Evolutionary conservation across 2,888 invertebrate species (phyloP).

Genomic region (Parnassius mnemosyne): DNA sequence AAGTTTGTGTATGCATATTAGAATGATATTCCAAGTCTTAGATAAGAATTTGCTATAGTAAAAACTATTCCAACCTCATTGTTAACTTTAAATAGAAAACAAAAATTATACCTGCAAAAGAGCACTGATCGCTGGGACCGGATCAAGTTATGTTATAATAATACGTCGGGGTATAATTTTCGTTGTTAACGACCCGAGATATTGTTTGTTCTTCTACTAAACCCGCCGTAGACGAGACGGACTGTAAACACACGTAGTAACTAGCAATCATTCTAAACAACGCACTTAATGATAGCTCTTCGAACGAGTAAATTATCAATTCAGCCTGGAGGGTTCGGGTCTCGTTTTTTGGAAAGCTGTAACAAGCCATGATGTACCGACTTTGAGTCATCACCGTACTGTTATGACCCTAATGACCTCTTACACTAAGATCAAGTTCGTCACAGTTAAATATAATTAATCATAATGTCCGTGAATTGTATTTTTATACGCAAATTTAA

Average conservation of each 20-base stretch:
- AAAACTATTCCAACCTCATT: slow-evolving; percentile 3
- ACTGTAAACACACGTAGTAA: slow-evolving; percentile 64
- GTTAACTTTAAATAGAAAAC: slow-evolving; percentile 23
- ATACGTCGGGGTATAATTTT: slow-evolving; percentile 61
- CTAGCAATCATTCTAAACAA: slow-evolving; percentile 72
- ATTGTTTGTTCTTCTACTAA: slow-evolving; percentile 76
- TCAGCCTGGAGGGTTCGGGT: slow-evolving; percentile 69
- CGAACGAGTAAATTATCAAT: slow-evolving; percentile 79
- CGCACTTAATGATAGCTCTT: slow-evolving; percentile 76
- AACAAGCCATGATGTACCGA: slow-evolving; percentile 65
- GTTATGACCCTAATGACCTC: slow-evolving; percentile 42
- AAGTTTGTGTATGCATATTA: too few relatives aligned
- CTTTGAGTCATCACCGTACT: slow-evolving; percentile 42
- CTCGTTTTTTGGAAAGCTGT: slow-evolving; percentile 70
- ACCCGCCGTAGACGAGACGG: slow-evolving; percentile 55
- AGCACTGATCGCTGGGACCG: slow-evolving; percentile 39
- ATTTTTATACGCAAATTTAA: neutral
- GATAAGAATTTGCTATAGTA: too few relatives aligned
- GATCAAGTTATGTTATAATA: slow-evolving; percentile 61
- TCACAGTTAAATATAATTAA: slow-evolving; percentile 24
- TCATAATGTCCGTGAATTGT: slow-evolving; percentile 15
- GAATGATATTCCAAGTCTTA: too few relatives aligned
- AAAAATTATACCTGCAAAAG: slow-evolving; percentile 21
- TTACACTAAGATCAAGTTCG: slow-evolving; percentile 36
- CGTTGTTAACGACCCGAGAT: slow-evolving; percentile 74